These are phyloP conservation scores for Taenioides sp. DNA, from an alignment of 2,797 vertebrate genomes.

Conservation along the genomic window DNA sequence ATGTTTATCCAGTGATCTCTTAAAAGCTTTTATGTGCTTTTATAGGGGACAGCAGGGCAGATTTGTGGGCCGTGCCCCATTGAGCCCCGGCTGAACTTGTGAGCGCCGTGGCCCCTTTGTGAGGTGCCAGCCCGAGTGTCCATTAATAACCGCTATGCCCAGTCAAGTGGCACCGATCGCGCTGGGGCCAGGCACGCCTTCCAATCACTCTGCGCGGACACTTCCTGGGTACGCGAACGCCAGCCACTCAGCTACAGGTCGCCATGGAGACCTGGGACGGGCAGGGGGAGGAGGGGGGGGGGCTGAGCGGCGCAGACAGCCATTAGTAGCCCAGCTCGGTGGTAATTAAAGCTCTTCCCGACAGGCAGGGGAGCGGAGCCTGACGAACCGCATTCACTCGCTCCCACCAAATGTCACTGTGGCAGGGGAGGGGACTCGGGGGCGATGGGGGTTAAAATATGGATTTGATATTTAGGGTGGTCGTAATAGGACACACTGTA, in stretches of 20 bases:
- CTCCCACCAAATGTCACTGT: conserved; percentile 53
- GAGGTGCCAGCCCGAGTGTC: conserved; percentile 59
- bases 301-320: conserved; percentile 45
- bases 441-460: conserved; percentile 32
- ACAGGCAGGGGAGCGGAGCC: conserved; percentile 61
- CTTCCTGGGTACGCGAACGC: conserved; percentile 61
- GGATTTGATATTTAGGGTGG: conserved; percentile 25
- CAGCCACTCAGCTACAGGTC: conserved; percentile 69
- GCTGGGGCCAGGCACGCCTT: conserved; percentile 62
- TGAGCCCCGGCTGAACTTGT: conserved; percentile 38
- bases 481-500: conserved; percentile 17
- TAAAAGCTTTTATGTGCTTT: conserved; percentile 38
- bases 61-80: conserved; percentile 14
- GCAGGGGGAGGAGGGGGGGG: conserved; percentile 34
- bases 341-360: conserved; percentile 77
- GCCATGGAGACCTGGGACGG: conserved; percentile 70
- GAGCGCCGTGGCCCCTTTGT: conserved; percentile 62
- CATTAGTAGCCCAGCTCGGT: conserved; percentile 73
- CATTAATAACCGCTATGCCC: conserved; percentile 71
- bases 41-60: conserved; percentile 19
- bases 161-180: conserved; percentile 68
- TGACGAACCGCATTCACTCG: background rate
- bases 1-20: conserved; percentile 18
- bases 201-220: conserved; percentile 66
- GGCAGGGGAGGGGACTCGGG: conserved; percentile 36